A percentile compares a stretch with the other conserved stretches of the same genome.
phyloP scores from a whole-genome alignment of 2,888 invertebrate genomes.

The Hypsopygia costalis region DNA sequence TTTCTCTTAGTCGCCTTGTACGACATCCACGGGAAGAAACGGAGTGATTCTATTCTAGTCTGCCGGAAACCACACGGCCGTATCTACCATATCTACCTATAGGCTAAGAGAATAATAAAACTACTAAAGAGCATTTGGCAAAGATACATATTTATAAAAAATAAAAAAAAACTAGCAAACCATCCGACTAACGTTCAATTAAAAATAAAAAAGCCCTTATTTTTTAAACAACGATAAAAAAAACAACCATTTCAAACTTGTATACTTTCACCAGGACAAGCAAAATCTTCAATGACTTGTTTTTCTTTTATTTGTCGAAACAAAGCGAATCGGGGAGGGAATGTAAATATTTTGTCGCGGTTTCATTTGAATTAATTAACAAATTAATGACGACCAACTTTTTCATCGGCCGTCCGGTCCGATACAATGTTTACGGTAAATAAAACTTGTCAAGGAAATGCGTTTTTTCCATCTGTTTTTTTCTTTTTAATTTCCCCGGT shows the following conservation, averaged over 20 bases:
- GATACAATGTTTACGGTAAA: conserved; percentile 78
- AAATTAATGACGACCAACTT: conserved; percentile 76
- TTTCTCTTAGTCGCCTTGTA: too few relatives aligned
- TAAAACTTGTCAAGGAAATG: conserved; percentile 78
- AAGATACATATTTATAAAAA: too few relatives aligned
- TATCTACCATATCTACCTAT: too few relatives aligned
- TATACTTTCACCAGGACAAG: background rate
- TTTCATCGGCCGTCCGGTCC: conserved; percentile 59
- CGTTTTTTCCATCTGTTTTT: conserved; percentile 66
- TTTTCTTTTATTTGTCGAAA: conserved; percentile 55
- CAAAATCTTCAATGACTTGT: conserved; percentile 56
- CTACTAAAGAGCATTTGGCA: too few relatives aligned
- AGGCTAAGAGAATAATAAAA: too few relatives aligned
- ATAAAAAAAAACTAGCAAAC: too few relatives aligned
- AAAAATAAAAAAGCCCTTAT: too few relatives aligned
- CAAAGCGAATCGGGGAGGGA: conserved; percentile 53
- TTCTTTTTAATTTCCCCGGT: conserved; percentile 69
- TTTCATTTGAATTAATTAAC: conserved; percentile 80
- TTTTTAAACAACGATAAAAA: too few relatives aligned
- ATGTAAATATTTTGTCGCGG: conserved; percentile 75
- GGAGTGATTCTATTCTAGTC: too few relatives aligned
- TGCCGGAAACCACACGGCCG: too few relatives aligned
- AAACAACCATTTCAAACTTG: background rate
- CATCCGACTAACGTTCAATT: too few relatives aligned
- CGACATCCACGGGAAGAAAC: too few relatives aligned